Evolutionary conservation across 2,113 vertebrate species (phyloP), one percentile per base, ranked within the genome.

Genomic region (Syngnathus scovelli): DNA sequence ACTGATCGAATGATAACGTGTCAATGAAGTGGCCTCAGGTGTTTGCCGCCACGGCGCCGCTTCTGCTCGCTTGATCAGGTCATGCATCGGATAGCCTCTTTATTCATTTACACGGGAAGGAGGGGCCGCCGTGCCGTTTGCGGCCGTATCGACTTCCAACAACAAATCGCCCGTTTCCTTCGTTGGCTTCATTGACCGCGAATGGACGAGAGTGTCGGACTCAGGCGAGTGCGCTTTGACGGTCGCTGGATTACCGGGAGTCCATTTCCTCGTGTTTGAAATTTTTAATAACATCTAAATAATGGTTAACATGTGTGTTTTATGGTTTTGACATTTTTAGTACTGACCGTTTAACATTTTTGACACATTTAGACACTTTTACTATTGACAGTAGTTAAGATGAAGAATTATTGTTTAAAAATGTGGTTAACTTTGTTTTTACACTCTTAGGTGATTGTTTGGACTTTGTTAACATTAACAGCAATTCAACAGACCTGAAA

Each of bases 1-100:
- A 78, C 77, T 84, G 87, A 85, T 85, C 72, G 71, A 79, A 81
- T 66, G 79, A 87, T 80, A 84, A 84, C 80, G 67, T 78, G 76
- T 77, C 72, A 62, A 37, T 70, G 71, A 72, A 55, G 43, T 18
- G 46, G 71, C 79, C 77, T 21, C 64, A 75, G 77, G 65, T 84
- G 78, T 83, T 84, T 81, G 76, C 69, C 72, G 48, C 10, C 52
- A 55, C 21, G 52, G n/a, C 11, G 5, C 13, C 11, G 21, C 52
- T 55, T 81, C 82, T 49, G 78, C 70, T 68, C 21, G 0, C 18
- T 58, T 81, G 79, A 85, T 85, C 78, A 64, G 79, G 84, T 79
- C 81, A 67, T 7, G 72, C 71, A 71, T 61, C 18, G 37, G 58
- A 37, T 4, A n/a, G 18, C 8, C 18, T 55, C 49, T 68, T 59